A percentile compares a stretch with the other conserved stretches of the same genome.
Evolutionary conservation across 2,888 invertebrate genomes (phyloP).

Genomic region (Drosophila lutescens): DNA sequence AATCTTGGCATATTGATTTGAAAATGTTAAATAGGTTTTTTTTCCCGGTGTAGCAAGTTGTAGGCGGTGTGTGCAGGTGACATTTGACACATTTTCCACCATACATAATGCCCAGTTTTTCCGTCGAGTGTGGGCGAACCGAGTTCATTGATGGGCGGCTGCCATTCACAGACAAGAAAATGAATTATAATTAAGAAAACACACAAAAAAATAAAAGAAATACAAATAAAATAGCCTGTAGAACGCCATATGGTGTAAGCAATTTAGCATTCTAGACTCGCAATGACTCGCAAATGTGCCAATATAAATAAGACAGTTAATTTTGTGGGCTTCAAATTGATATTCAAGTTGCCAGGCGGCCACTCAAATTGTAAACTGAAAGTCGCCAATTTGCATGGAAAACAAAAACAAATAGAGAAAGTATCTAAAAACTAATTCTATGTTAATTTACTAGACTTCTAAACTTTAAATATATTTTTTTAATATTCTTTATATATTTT

Average conservation of each 20-base stretch:
- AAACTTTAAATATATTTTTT: too few relatives aligned
- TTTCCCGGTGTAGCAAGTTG: neutral
- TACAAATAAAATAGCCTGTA: neutral
- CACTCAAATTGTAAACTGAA: constrained; percentile 21
- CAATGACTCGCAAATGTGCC: constrained; percentile 13
- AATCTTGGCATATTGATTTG: too few relatives aligned
- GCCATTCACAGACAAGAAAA: constrained; percentile 58
- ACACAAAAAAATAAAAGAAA: neutral
- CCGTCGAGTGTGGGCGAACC: constrained; percentile 53
- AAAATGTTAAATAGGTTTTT: too few relatives aligned
- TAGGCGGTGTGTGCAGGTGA: constrained; percentile 44
- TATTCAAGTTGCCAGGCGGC: constrained; percentile 2
- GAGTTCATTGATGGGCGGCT: constrained; percentile 62
- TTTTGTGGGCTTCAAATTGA: neutral
- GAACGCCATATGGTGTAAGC: constrained; percentile 39
- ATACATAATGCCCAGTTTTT: constrained; percentile 19
- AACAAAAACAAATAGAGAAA: neutral
- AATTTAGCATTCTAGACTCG: constrained; percentile 10
- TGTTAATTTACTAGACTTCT: too few relatives aligned
- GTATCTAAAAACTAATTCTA: neutral
- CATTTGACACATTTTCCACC: constrained; percentile 55
- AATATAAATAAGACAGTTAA: constrained; percentile 11
- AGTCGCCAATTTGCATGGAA: constrained; percentile 7
- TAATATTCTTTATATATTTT: too few relatives aligned
- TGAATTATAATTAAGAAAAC: constrained; percentile 21